Conservation (phyloP, 2,113 vertebrate genomes). For the Stomatorhinus ivindoensis region DNA sequence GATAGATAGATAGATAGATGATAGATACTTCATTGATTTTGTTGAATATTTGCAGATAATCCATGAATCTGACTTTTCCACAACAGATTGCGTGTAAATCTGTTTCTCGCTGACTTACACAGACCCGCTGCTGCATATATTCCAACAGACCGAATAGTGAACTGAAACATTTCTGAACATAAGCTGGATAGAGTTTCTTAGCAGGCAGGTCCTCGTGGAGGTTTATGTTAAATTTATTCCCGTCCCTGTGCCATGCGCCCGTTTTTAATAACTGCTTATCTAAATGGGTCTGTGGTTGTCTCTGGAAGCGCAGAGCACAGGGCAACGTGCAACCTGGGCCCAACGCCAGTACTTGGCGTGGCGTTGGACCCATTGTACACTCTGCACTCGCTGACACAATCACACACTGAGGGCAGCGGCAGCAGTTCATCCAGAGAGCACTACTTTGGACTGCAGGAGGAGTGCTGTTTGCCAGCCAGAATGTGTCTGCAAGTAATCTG, state of each 20-base stretch:
- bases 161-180: background rate
- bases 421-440: background rate
- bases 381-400: background rate
- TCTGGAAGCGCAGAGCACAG: background rate
- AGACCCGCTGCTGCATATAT: background rate
- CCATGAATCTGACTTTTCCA: background rate
- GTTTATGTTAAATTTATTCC: background rate
- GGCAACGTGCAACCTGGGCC: background rate
- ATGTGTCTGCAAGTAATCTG: background rate
- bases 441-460: background rate
- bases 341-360: background rate
- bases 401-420: background rate
- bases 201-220: background rate
- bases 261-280: background rate
- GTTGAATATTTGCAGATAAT: background rate
- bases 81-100: background rate
- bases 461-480: background rate
- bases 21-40: background rate
- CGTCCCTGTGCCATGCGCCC: background rate
- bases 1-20: too few relatives aligned
- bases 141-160: background rate
- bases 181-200: background rate
- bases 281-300: background rate
- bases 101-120: background rate
- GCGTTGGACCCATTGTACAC: background rate